These are phyloP conservation scores for Collichthys lucidus DNA, from an alignment of 2,113 vertebrate genomes.

Conservation along the genomic window DNA sequence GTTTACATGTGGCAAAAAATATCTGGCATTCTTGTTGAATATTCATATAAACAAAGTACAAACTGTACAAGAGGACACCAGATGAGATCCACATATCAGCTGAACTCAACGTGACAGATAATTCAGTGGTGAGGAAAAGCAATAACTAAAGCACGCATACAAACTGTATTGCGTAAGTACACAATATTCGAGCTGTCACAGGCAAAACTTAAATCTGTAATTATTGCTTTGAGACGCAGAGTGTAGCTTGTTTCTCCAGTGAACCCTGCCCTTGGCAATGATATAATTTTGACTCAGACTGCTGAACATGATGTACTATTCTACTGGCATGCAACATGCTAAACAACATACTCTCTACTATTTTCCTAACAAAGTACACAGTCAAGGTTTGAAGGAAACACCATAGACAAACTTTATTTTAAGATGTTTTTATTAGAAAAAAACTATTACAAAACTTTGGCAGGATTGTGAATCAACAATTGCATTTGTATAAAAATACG, in stretches of 20 bases:
- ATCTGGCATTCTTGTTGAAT: constrained; percentile 10
- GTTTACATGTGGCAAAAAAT: constrained; percentile 47
- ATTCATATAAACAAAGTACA: constrained; percentile 48
- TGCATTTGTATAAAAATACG: constrained; percentile 81
- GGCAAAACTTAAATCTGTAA: constrained; percentile 24
- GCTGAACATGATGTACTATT: constrained; percentile 53
- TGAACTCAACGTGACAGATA: background rate
- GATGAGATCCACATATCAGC: constrained; percentile 13
- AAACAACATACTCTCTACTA: background rate
- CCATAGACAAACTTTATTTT: constrained; percentile 21
- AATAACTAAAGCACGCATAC: background rate
- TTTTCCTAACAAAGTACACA: background rate
- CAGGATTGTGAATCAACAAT: constrained; percentile 66
- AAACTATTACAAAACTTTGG: constrained; percentile 76
- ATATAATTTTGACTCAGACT: constrained; percentile 46
- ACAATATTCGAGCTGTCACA: constrained; percentile 21
- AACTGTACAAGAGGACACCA: constrained; percentile 24
- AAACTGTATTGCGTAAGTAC: background rate
- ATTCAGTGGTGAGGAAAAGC: background rate
- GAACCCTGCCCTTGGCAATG: constrained; percentile 41
- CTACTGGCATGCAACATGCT: constrained; percentile 22
- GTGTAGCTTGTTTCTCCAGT: constrained; percentile 6
- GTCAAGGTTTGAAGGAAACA: constrained; percentile 35
- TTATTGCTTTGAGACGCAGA: constrained; percentile 37
- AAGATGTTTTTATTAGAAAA: constrained; percentile 74